Percentiles rank a stretch among this genome's conserved stretches.
Evolutionary conservation across 2,113 vertebrate species (phyloP).

Genomic region (Struthidea cinerea): DNA sequence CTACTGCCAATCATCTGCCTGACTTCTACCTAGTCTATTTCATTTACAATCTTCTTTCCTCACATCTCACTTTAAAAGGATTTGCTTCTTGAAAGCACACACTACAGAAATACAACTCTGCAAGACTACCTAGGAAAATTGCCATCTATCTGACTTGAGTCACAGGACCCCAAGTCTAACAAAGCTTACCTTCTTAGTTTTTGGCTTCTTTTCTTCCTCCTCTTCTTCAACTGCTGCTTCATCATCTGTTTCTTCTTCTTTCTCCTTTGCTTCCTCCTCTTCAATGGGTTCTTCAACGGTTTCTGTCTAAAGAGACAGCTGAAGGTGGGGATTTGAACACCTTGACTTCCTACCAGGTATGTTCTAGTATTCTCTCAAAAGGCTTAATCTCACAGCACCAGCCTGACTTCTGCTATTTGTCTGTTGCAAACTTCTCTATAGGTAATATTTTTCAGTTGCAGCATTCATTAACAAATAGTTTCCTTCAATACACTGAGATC

Average conservation of each 20-base stretch:
- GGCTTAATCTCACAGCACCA: neutral
- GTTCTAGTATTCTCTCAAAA: neutral
- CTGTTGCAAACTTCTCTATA: neutral
- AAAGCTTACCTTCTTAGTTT: constrained; percentile 87
- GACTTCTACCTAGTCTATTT: neutral
- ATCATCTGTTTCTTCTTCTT: constrained; percentile 82
- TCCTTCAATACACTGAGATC: neutral
- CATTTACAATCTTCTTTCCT: neutral
- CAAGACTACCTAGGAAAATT: neutral
- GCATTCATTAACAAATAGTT: neutral
- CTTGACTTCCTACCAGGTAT: neutral
- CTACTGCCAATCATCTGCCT: neutral
- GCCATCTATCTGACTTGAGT: fast-evolving
- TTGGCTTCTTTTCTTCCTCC: constrained; percentile 93
- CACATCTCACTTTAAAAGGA: neutral
- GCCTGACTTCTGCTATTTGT: neutral
- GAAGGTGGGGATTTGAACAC: neutral
- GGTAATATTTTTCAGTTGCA: neutral
- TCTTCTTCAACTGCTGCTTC: constrained; percentile 91
- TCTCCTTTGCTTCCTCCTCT: constrained; percentile 81
- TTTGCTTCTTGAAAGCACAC: neutral
- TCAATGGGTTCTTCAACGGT: constrained; percentile 93
- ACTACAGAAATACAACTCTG: neutral
- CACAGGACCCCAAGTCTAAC: neutral
- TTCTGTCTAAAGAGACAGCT: constrained; percentile 81